These are phyloP conservation scores for Bhutanitis thaidina DNA, from an alignment of 2,888 invertebrate genomes.

Conservation along the genomic window DNA sequence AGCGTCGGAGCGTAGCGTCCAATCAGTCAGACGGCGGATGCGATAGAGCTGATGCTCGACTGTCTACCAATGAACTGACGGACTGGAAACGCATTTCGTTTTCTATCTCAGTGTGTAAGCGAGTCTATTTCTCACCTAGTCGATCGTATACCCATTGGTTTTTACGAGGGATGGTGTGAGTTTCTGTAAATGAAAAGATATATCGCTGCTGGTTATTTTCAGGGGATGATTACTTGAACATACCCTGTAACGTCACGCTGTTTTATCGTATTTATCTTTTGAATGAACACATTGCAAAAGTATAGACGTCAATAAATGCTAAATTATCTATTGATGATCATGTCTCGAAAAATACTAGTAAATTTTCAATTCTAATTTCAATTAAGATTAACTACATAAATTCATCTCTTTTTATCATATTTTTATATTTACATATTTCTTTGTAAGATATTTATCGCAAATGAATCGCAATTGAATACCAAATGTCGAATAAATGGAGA, in stretches of 20 bases:
- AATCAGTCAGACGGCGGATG: constrained; percentile 59
- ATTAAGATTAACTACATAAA: too few species aligned
- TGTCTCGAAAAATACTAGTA: too few species aligned
- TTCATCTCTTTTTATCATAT: too few species aligned
- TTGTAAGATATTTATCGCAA: not conserved
- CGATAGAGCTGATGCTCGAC: constrained; percentile 47
- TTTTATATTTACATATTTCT: not conserved
- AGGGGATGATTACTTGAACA: not conserved
- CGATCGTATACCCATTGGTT: constrained; percentile 12
- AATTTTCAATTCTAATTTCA: too few species aligned
- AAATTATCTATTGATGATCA: too few species aligned
- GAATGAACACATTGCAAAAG: too few species aligned
- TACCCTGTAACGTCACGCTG: not conserved
- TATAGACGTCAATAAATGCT: too few species aligned
- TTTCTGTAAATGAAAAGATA: constrained; percentile 8
- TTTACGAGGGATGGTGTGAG: constrained; percentile 13
- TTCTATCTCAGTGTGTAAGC: constrained; percentile 32
- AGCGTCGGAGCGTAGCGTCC: constrained; percentile 36
- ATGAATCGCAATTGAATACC: constrained; percentile 13
- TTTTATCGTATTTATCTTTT: too few species aligned
- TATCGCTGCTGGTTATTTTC: not conserved
- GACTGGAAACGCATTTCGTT: constrained; percentile 58
- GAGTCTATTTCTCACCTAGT: constrained; percentile 24
- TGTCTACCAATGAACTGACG: constrained; percentile 47
- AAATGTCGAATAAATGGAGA: constrained; percentile 13